Evolutionary conservation across 2,888 invertebrate genomes (phyloP).

Genomic region (Lycophotia porphyrea): DNA sequence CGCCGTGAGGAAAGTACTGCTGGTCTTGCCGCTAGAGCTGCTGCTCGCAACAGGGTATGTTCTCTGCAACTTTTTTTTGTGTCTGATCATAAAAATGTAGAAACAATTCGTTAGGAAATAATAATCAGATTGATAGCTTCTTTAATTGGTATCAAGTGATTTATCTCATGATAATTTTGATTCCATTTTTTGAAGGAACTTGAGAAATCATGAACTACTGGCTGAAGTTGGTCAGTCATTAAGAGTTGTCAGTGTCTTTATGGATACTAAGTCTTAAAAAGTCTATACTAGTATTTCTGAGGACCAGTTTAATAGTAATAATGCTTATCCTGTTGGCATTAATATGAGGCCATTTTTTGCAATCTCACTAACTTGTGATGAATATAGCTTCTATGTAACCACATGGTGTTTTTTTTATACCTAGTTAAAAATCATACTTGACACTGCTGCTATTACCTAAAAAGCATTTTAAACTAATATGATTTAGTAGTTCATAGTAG

Average conservation of each 20-base stretch:
- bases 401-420: background rate
- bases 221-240: background rate
- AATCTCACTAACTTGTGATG: background rate
- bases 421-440: background rate
- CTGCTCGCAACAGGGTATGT: conserved; percentile 77
- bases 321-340: conserved; percentile 6
- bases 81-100: background rate
- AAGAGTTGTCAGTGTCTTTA: background rate
- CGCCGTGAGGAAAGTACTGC: conserved; percentile 87
- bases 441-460: background rate
- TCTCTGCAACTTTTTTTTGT: background rate
- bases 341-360: conserved; percentile 8
- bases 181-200: too few species aligned
- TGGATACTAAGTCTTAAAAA: background rate
- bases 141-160: background rate
- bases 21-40: conserved; percentile 79
- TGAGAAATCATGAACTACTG: background rate
- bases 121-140: background rate
- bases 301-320: conserved; percentile 11
- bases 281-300: background rate
- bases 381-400: background rate
- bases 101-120: background rate
- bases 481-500: background rate
- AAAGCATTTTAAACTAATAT: background rate
- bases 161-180: too few species aligned